phyloP scores from a whole-genome alignment of 2,888 invertebrate genomes.

The Pyrrhia umbra region DNA sequence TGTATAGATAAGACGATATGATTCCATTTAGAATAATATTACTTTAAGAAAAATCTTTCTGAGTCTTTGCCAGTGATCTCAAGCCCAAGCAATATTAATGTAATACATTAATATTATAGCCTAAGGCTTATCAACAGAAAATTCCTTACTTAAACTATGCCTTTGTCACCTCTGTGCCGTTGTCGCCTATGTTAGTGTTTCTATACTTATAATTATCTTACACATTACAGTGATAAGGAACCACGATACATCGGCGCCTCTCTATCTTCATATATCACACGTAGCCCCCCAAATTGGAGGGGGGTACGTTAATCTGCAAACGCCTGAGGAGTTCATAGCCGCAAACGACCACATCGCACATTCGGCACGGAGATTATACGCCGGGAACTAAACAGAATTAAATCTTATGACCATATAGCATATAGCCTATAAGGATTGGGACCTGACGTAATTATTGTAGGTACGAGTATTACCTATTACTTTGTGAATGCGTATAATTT shows the following conservation, averaged over 20 bases:
- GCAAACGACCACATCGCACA: conserved; percentile 93
- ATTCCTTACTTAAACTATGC: neutral
- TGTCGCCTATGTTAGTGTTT: too few species aligned
- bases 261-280: conserved; percentile 94
- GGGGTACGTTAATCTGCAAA: conserved; percentile 92
- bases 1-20: too few species aligned
- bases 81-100: too few species aligned
- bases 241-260: conserved; percentile 90
- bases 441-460: conserved; percentile 14
- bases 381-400: conserved; percentile 86
- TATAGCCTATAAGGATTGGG: neutral
- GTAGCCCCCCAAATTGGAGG: conserved; percentile 94
- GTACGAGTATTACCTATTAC: too few species aligned
- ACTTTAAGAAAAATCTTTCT: too few species aligned
- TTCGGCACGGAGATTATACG: conserved; percentile 92
- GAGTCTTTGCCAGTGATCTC: too few species aligned
- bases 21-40: too few species aligned
- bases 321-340: conserved; percentile 91
- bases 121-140: too few species aligned
- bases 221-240: conserved; percentile 86
- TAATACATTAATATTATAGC: too few species aligned
- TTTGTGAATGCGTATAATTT: too few species aligned
- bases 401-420: conserved; percentile 22
- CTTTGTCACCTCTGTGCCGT: neutral
- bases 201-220: neutral